Conservation (phyloP, 2,888 invertebrate species). For the Gastrophysa polygoni region DNA sequence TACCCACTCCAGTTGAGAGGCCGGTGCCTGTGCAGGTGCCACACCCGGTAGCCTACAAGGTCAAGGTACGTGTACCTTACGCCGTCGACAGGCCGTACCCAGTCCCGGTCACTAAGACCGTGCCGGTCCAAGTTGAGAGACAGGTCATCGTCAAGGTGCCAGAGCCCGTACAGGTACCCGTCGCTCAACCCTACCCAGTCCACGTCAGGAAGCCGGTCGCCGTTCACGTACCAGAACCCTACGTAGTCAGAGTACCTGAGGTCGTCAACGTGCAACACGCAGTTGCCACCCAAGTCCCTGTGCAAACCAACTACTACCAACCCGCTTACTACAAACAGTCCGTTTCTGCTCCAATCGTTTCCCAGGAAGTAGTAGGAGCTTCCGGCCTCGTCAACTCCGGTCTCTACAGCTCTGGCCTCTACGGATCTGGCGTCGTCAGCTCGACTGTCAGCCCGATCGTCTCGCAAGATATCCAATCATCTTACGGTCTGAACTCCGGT, state of each 20-base stretch:
- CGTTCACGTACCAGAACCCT: conserved; percentile 43
- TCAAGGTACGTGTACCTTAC: conserved; percentile 37
- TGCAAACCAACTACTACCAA: neutral
- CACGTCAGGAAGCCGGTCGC: conserved; percentile 36
- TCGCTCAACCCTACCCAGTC: conserved; percentile 43
- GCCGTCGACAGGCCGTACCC: conserved; percentile 49
- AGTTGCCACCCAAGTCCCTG: conserved; percentile 8
- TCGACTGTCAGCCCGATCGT: neutral
- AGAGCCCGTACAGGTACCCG: conserved; percentile 42
- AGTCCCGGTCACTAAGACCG: conserved; percentile 41
- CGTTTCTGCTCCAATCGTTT: neutral
- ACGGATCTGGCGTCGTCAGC: neutral
- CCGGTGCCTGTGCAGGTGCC: conserved; percentile 49
- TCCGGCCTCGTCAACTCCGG: neutral
- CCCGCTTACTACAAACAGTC: neutral
- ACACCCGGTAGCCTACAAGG: conserved; percentile 43
- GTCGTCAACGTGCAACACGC: conserved; percentile 29
- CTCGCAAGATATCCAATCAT: neutral
- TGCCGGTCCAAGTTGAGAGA: conserved; percentile 43
- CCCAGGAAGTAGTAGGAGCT: neutral
- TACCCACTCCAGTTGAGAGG: conserved; percentile 46
- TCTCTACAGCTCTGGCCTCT: neutral
- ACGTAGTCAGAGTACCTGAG: conserved; percentile 43
- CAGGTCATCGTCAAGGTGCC: conserved; percentile 45
- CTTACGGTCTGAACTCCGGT: neutral